Base-by-base conservation (phyloP, 2,888 invertebrate species). In the Sinelater perroti region DNA sequence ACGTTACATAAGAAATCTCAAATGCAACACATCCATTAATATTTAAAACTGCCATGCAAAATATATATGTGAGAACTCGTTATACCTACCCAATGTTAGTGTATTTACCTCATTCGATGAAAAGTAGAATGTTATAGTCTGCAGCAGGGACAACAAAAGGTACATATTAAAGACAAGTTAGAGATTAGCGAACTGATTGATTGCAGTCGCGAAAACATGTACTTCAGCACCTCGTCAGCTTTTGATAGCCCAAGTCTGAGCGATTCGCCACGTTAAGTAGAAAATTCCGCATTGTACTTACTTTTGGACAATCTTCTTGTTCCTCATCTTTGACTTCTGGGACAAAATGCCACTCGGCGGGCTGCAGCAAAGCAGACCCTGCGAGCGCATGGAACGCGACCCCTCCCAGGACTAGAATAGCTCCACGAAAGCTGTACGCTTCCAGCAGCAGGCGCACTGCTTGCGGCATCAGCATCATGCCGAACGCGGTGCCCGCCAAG, bases 391-490 rank as follows among this genome's bases (percentile, higher is more conserved):
- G 86, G 67, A 89, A 80, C 1, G 89, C 85, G 24, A 89, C 72
- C 0, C 83, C 89, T 0, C 88, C 86, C 58, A 90, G 73, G 64
- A 89, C 80, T 6, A 89, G 80, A 33, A 89, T 86, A 0, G 89
- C 83, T 69, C 89, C 89, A 50, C 86, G 80, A 74, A 89, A 89
- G 40, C 83, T 84, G 69, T 82, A 90, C 53, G 80, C 81, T 38
- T 83, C 83, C 4, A 90, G 78, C 8, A 90, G 77, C 3, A 87
- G 65, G 40, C 85, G 82, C 58, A 90, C 87, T 57, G 88, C 81
- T 72, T 91, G 91, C 1, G 91, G 91, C 86, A 91, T 88, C 57
- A 90, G 81, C 83, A 91, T 86, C 80, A 90, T 85, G 2, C 90
- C 91, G 66, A 91, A 82, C 2, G 90, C 89, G 0, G 90, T 90